phyloP scores from a whole-genome alignment of 2,113 vertebrate species.

The Melanostigma gelatinosum region DNA sequence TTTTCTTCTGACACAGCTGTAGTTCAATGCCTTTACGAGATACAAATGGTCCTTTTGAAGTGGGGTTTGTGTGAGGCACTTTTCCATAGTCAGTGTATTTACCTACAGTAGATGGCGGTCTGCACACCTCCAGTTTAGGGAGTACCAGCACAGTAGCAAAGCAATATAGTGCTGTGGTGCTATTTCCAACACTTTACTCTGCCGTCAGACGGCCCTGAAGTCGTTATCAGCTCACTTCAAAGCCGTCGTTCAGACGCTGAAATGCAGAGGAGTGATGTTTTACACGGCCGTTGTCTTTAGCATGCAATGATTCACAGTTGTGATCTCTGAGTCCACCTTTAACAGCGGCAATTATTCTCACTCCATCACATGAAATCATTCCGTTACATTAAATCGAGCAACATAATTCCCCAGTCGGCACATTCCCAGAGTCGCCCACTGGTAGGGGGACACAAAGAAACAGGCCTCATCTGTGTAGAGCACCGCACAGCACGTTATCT shows the following conservation, averaged over 20 bases:
- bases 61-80: background rate
- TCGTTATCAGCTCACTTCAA: background rate
- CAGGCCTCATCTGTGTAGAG: slow-evolving; percentile 24
- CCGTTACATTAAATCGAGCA: slow-evolving; percentile 21
- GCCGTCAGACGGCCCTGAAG: background rate
- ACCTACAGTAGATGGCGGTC: too few species aligned
- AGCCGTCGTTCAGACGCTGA: background rate
- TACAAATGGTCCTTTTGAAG: background rate
- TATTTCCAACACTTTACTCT: background rate
- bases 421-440: slow-evolving; percentile 42
- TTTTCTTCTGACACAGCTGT: slow-evolving; percentile 13
- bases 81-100: background rate
- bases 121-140: too few species aligned
- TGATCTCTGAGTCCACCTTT: background rate
- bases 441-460: slow-evolving; percentile 48
- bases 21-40: background rate
- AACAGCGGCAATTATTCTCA: slow-evolving; percentile 33
- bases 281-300: background rate
- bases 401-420: slow-evolving; percentile 41
- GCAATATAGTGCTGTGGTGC: background rate
- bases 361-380: slow-evolving; percentile 33
- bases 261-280: background rate
- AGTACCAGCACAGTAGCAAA: too few species aligned
- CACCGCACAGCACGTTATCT: slow-evolving; percentile 15
- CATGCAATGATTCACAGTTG: slow-evolving; percentile 1